These are phyloP conservation scores for Otocyon megalotis DNA, from an alignment of 2,113 vertebrate genomes.

Conservation along the genomic window DNA sequence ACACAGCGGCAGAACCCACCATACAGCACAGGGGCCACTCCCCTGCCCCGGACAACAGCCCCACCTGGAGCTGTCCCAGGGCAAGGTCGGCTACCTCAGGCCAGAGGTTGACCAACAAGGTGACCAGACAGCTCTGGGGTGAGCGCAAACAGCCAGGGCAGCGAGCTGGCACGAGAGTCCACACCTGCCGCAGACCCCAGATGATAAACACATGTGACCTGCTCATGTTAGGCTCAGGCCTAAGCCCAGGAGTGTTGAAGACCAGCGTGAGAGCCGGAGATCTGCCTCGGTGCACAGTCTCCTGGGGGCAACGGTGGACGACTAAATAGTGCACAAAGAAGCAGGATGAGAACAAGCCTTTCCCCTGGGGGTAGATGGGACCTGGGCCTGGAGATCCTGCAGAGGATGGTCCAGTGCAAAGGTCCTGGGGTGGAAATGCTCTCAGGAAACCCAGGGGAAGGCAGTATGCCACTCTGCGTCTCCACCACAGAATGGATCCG, in stretches of 20 bases:
- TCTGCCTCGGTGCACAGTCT: background rate
- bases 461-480: background rate
- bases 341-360: background rate
- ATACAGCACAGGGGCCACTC: too few species aligned
- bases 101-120: background rate
- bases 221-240: background rate
- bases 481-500: background rate
- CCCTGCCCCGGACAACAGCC: background rate
- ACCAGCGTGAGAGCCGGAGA: background rate
- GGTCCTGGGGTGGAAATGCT: background rate
- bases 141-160: too few species aligned
- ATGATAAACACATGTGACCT: background rate
- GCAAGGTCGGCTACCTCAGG: too few species aligned
- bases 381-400: background rate
- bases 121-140: background rate
- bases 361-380: background rate
- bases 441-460: background rate
- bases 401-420: background rate
- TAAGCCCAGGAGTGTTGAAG: background rate
- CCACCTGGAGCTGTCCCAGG: background rate
- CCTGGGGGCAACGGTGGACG: background rate
- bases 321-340: background rate
- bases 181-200: background rate
- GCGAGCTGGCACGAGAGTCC: background rate
- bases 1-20: background rate